A percentile compares a stretch with the other conserved stretches of the same genome.
Conservation (phyloP, 2,797 vertebrate species). For the Argya squamiceps region DNA sequence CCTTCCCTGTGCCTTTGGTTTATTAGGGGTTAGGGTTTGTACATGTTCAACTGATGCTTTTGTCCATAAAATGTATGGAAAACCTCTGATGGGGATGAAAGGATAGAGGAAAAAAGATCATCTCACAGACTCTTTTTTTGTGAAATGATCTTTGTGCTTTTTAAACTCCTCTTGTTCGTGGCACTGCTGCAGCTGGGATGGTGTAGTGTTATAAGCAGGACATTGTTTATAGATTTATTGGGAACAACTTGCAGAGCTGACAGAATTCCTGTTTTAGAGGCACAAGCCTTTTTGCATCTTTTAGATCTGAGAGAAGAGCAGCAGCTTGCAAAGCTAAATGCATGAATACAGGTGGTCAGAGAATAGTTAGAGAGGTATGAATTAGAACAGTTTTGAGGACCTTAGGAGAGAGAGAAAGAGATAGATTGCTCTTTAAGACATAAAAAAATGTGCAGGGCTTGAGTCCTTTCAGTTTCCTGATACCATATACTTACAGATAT, state of each 20-base stretch:
- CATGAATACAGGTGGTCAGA: not conserved
- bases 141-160: not conserved
- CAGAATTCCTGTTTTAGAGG: not conserved
- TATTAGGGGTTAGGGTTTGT: not conserved
- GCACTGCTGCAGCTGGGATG: not conserved
- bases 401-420: not conserved
- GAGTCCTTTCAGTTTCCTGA: not conserved
- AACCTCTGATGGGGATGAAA: not conserved
- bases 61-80: not conserved
- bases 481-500: not conserved
- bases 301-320: not conserved
- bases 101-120: not conserved
- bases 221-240: not conserved
- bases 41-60: not conserved
- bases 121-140: not conserved
- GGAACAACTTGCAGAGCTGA: not conserved
- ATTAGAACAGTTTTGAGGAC: not conserved
- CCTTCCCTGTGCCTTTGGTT: not conserved
- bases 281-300: not conserved
- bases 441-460: not conserved
- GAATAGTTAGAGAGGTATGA: not conserved
- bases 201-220: not conserved
- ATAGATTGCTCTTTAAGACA: not conserved
- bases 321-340: not conserved
- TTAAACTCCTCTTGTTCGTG: not conserved